Evolutionary conservation across 1,140 invertebrate genomes (phyloP), one percentile per base, ranked within the genome.

Genomic region (Drosophila carrolli): DNA sequence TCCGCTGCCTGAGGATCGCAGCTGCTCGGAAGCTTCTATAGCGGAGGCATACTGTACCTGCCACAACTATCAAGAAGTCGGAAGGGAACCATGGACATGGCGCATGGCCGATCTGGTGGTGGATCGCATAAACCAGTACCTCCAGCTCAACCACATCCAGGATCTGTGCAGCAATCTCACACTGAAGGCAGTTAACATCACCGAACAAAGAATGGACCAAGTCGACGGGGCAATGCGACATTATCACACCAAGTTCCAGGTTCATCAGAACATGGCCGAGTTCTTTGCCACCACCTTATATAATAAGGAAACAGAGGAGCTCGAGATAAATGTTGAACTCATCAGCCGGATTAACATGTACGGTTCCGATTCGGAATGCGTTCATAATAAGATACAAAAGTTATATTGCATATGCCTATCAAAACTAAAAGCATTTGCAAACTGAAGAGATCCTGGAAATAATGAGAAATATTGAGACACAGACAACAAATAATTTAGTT

Each of bases 21-120:
- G 95, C 2, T 98, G 97, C 84, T 80, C 85, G 5, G 94, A 96
- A 50, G 96, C 95, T 0, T 94, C 93, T 0, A 95, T 98, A 3
- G 90, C 93, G 0, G 93, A 95, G 32, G 95, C 96, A 75, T 97
- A 96, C 95, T 98, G 97, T 81, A 94, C 94, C 13, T 98, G 97
- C 66, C 93, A 93, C 5, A 91, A 93, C 0, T 94, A 94, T 65
- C 78, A 90, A n/a, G 68, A 91, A 0, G 63, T 93, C 19, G 56
- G 81, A 0, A 83, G 90, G 6, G 86, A 92, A 19, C 81, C 82
- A 10, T 56, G 76, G 37, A 81, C 93, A 23, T 93, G 93, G 5
- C 43, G 73, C 0, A 67, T 92, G 23, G 93, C 93, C 3, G 90
- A 93, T 2, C 79, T 90, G 55, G 84, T 93, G 1, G 77, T 94